A percentile compares a stretch with the other conserved stretches of the same genome.
Evolutionary conservation across 2,888 invertebrate genomes (phyloP).

Genomic region (Sphaerophoria taeniata): DNA sequence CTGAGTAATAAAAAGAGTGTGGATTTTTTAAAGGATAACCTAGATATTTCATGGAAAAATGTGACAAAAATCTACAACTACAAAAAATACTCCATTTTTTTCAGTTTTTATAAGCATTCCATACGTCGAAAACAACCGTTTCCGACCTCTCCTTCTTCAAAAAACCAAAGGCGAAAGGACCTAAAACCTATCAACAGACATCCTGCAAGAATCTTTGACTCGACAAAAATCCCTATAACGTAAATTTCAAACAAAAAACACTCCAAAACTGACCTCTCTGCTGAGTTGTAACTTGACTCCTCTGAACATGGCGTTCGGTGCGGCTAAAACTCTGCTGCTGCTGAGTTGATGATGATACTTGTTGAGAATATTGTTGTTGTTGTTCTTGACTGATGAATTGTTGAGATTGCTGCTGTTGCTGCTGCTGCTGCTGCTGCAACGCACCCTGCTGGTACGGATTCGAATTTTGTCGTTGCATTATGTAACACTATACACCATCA

Average conservation of each 20-base stretch:
- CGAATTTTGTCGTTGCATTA: slow-evolving; percentile 90
- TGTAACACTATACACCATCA: slow-evolving; percentile 83
- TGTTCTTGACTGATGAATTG: slow-evolving; percentile 78
- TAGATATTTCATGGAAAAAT: no score
- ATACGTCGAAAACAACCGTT: slow-evolving; percentile 16
- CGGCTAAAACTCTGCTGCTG: slow-evolving; percentile 87
- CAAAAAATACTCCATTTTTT: neutral
- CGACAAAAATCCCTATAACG: neutral
- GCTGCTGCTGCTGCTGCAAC: slow-evolving; percentile 83
- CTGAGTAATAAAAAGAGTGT: neutral
- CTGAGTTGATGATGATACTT: slow-evolving; percentile 83
- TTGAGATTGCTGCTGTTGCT: slow-evolving; percentile 81
- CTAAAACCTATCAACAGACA: neutral
- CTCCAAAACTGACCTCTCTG: slow-evolving; percentile 87
- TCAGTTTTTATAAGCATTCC: neutral
- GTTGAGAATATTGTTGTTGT: slow-evolving; percentile 83
- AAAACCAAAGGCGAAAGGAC: neutral
- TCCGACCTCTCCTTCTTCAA: neutral
- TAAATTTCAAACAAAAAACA: slow-evolving; percentile 6
- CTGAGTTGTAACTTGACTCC: slow-evolving; percentile 89
- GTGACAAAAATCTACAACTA: no score
- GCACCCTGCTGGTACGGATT: slow-evolving; percentile 83
- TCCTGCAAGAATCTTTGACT: neutral
- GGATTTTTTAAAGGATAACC: neutral
- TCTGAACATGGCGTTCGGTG: slow-evolving; percentile 88